phyloP scores from a whole-genome alignment of 2,113 vertebrate species.

The Mustela lutreola region DNA sequence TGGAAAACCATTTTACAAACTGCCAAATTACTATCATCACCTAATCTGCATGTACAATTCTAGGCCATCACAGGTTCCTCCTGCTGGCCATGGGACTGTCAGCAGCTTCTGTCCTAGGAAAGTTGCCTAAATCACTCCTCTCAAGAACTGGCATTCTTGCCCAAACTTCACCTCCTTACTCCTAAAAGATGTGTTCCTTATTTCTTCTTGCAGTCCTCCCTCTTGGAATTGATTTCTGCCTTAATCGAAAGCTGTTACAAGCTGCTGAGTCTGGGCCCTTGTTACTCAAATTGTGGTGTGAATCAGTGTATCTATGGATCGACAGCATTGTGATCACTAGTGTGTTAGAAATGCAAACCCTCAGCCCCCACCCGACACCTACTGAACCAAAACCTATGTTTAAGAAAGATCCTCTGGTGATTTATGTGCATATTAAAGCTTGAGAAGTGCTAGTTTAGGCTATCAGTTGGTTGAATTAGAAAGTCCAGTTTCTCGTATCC shows the following conservation, averaged over 20 bases:
- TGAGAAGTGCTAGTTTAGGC: neutral
- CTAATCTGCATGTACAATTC: neutral
- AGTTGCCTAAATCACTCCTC: neutral
- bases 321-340: neutral
- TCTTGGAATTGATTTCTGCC: neutral
- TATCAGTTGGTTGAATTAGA: neutral
- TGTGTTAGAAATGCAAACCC: neutral
- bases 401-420: neutral
- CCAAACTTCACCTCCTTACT: neutral
- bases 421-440: neutral
- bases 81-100: neutral
- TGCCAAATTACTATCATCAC: neutral
- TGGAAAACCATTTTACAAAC: neutral
- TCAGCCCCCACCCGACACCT: neutral
- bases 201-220: neutral
- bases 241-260: neutral
- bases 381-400: neutral
- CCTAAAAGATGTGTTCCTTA: neutral
- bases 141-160: neutral
- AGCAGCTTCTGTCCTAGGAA: neutral
- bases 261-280: neutral
- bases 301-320: neutral
- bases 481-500: neutral
- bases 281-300: neutral
- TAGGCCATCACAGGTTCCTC: neutral